A percentile compares a stretch with the other conserved stretches of the same genome.
phyloP scores from a whole-genome alignment of 2,888 invertebrate species.

The Nasonovia ribisnigri region DNA sequence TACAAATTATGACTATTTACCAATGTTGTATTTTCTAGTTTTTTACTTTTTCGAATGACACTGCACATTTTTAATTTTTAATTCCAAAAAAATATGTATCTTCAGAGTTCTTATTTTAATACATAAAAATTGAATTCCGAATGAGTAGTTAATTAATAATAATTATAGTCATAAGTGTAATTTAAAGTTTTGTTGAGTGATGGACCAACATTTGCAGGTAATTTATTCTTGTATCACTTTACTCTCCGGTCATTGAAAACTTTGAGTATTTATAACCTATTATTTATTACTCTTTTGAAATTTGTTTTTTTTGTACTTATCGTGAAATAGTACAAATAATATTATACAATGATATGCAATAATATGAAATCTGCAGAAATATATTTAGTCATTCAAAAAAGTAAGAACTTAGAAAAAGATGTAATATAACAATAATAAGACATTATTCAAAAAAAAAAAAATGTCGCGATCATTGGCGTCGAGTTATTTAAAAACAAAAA shows the following conservation, averaged over 20 bases:
- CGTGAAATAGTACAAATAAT: background rate
- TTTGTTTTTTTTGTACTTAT: background rate
- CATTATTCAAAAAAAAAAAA: no score
- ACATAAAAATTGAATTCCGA: background rate
- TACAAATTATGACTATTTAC: no score
- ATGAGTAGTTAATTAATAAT: background rate
- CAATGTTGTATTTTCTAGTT: background rate
- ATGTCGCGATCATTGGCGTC: background rate
- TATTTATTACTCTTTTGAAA: background rate
- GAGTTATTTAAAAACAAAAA: background rate
- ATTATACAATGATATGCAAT: background rate
- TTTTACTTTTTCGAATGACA: background rate
- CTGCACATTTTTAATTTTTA: background rate
- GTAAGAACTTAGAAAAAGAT: background rate
- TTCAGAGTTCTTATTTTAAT: background rate
- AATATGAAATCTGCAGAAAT: background rate
- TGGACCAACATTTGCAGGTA: background rate
- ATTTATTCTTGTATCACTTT: background rate
- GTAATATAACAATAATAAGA: no score
- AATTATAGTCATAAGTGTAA: background rate
- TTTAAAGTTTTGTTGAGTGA: background rate
- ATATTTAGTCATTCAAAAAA: background rate
- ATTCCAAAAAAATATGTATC: background rate
- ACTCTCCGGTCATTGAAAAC: background rate
- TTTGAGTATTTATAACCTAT: background rate